Percentiles rank a stretch among this genome's conserved stretches.
These are phyloP conservation scores for Pseudachorutes palmiensis DNA, from an alignment of 1,140 invertebrate genomes.

Conservation along the genomic window DNA sequence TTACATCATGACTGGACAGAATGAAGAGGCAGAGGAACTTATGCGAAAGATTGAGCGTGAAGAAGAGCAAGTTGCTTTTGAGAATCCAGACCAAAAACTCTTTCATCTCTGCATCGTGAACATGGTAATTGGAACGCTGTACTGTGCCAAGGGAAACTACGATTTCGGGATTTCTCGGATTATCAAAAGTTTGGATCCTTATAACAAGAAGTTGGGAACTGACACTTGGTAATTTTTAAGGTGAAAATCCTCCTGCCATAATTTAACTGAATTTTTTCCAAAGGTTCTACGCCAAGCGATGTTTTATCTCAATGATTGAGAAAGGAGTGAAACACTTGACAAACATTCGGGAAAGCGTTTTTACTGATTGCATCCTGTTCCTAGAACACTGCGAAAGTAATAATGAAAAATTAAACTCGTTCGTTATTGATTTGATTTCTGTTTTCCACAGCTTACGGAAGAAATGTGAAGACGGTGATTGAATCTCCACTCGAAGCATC, in stretches of 20 bases:
- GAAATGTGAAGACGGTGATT: slow-evolving; percentile 70
- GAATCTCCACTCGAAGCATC: slow-evolving; percentile 71
- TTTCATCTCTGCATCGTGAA: slow-evolving; percentile 98
- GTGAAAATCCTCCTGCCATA: not conserved
- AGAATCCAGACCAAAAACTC: slow-evolving; percentile 89
- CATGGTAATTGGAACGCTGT: slow-evolving; percentile 95
- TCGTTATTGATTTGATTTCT: not conserved
- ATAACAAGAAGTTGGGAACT: slow-evolving; percentile 87
- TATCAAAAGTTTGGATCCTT: slow-evolving; percentile 92
- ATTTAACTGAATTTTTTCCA: not conserved
- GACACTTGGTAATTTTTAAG: slow-evolving; percentile 69
- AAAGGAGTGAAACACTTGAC: slow-evolving; percentile 87
- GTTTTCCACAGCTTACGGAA: slow-evolving; percentile 64
- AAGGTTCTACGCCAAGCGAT: slow-evolving; percentile 85
- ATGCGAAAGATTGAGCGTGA: slow-evolving; percentile 99
- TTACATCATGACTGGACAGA: slow-evolving; percentile 74
- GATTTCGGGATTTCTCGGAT: slow-evolving; percentile 98
- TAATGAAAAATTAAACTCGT: slow-evolving; percentile 14
- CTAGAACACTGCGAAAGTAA: slow-evolving; percentile 78
- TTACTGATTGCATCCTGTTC: slow-evolving; percentile 85
- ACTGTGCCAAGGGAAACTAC: slow-evolving; percentile 98
- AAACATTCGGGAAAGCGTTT: slow-evolving; percentile 73
- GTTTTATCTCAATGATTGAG: slow-evolving; percentile 86
- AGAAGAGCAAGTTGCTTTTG: slow-evolving; percentile 84
- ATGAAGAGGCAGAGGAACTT: slow-evolving; percentile 96